Conservation (phyloP, 2,797 vertebrate genomes). For the Pagetopsis macropterus region DNA sequence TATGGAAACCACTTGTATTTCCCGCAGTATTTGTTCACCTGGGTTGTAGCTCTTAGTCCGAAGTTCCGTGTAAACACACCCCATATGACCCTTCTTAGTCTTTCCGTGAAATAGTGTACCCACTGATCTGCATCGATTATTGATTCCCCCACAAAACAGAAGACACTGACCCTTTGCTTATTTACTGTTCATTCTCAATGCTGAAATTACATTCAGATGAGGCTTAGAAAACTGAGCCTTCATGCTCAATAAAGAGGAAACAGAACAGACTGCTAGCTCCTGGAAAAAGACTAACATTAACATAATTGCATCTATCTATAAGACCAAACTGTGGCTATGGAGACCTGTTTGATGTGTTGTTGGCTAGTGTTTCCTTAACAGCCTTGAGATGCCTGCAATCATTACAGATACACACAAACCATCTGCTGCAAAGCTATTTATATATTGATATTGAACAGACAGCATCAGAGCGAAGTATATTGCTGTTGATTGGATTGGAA, state of each 20-base stretch:
- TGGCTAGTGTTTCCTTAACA: slow-evolving; percentile 23
- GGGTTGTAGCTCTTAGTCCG: slow-evolving; percentile 26
- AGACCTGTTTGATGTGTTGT: slow-evolving; percentile 41
- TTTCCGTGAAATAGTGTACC: slow-evolving; percentile 11
- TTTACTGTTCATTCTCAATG: slow-evolving; percentile 25
- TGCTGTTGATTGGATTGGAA: no score
- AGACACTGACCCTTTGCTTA: neutral
- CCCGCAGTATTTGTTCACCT: slow-evolving; percentile 60
- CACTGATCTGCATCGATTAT: slow-evolving; percentile 17
- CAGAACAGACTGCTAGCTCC: slow-evolving; percentile 60
- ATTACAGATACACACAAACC: slow-evolving; percentile 28
- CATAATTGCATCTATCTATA: slow-evolving; percentile 47
- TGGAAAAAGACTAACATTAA: slow-evolving; percentile 30
- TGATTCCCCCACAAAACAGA: slow-evolving; percentile 16
- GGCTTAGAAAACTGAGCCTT: slow-evolving; percentile 33
- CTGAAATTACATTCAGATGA: slow-evolving; percentile 34
- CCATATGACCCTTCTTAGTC: slow-evolving; percentile 10
- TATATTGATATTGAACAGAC: slow-evolving; percentile 12
- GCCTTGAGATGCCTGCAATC: slow-evolving; percentile 35
- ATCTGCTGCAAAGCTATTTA: slow-evolving; percentile 20
- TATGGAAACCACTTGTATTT: slow-evolving; percentile 58
- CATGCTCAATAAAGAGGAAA: slow-evolving; percentile 54
- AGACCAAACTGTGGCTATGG: slow-evolving; percentile 39
- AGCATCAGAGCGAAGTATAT: neutral
- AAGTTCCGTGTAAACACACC: slow-evolving; percentile 24